Evolutionary conservation across 2,888 invertebrate genomes (phyloP), one percentile per base, ranked within the genome.

Genomic region (Sussaba pulchella): DNA sequence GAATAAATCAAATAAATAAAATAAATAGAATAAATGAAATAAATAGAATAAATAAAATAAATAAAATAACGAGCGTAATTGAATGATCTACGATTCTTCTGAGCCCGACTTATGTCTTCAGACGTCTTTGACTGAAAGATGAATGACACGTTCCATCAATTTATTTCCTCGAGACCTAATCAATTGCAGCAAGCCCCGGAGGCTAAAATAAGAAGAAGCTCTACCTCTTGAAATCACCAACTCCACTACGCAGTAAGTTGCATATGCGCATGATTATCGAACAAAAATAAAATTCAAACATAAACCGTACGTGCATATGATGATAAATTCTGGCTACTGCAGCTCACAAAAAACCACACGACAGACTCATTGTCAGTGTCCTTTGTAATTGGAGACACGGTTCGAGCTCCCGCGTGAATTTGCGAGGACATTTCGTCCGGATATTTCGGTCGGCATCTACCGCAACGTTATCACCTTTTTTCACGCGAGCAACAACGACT

Each of bases 281-380:
- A 36, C 36, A 21, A 36, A 3, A 2, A 36, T 10, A 12, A 59
- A 36, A 10, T 17, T 19, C 14, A 19, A 59, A n/a, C n/a, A n/a
- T n/a, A n/a, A n/a, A n/a, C n/a, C n/a, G n/a, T n/a, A n/a, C n/a
- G n/a, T n/a, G n/a, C n/a, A n/a, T n/a, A n/a, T n/a, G n/a, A n/a
- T n/a, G n/a, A n/a, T n/a, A n/a, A n/a, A n/a, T 54, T 57, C 36
- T 39, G 24, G 39, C 57, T 45, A 67, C 57, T 14, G n/a, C 43
- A 8, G 39, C 24, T 39, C 4, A 66, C 36, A 74, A 74, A 74
- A 67, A 67, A 67, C 57, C 21, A 64, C 66, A 59, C 45, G 47
- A 66, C 21, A 57, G 24, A 67, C 66, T 74, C 66, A 24, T 67
- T n/a, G n/a, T n/a, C n/a, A n/a, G n/a, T 59, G 59, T 8, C 36